Evolutionary conservation across 1,140 invertebrate genomes (phyloP), one percentile per base, ranked within the genome.

Genomic region (Bombus consobrinus): DNA sequence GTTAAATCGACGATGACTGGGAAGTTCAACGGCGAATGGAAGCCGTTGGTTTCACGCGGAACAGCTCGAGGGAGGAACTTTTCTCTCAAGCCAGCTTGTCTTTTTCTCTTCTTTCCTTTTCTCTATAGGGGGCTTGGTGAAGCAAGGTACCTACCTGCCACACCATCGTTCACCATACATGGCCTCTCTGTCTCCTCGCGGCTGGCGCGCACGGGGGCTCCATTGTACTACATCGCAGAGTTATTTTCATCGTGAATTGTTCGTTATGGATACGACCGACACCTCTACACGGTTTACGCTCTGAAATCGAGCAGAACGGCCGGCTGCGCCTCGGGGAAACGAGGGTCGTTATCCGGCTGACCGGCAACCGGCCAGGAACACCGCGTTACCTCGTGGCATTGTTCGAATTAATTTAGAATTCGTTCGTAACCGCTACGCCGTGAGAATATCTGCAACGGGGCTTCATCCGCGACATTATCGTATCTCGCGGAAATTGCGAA

Each of bases 101-200:
- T 15, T 10, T 32, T 62, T 25, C 53, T n/a, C 47, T 53, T 34
- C 72, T 74, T 28, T 73, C 28, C 39, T 66, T 79, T 88, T 90
- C 83, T 80, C 86, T 88, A 89, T 85, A 75, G 82, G 88, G 88
- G 76, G 87, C 80, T 73, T 78, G 62, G 8, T 53, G 80, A 83
- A 57, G 68, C 86, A 62, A 90, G 74, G 64, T 87, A 87, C 77
- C 81, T 83, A 77, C 66, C 79, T 86, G 88, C 88, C 78, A 83
- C 80, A 81, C 86, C 86, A 88, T 90, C 89, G 83, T 88, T 90
- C 87, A 86, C 88, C 88, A 88, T 88, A 86, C 89, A 90, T 87
- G 89, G 89, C 86, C 87, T 80, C 88, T 85, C 88, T 85, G 81
- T 89, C 80, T 87, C 78, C 64, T 71, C 59, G 87, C 53, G 84